phyloP scores from a whole-genome alignment of 1,140 invertebrate species.

The Bemisia tabaci region DNA sequence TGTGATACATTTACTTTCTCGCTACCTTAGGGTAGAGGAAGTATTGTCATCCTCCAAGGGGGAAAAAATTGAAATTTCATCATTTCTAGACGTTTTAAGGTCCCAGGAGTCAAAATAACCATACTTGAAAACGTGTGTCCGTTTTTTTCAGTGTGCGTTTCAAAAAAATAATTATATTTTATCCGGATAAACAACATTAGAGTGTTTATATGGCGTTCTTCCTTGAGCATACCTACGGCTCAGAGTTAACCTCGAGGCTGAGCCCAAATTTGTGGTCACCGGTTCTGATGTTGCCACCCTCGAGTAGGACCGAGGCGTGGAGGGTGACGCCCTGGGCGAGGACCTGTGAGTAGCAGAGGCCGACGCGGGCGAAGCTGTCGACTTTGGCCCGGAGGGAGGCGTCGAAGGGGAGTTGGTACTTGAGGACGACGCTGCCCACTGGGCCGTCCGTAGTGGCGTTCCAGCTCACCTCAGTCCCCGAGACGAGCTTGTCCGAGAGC shows the following conservation, averaged over 20 bases:
- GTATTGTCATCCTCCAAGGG: no score
- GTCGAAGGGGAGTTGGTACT: not conserved
- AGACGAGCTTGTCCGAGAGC: not conserved
- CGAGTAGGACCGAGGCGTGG: not conserved
- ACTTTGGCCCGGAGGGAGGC: not conserved
- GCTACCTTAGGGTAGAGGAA: no score
- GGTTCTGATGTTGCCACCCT: not conserved
- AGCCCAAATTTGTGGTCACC: not conserved
- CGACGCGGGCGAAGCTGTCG: not conserved
- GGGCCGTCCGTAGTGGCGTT: not conserved
- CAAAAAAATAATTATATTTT: no score
- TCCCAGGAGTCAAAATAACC: no score
- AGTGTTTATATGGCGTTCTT: no score
- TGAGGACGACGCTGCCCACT: not conserved
- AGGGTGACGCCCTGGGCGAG: not conserved
- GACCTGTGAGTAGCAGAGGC: not conserved
- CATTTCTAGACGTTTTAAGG: no score
- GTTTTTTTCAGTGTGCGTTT: no score
- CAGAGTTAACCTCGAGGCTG: not conserved
- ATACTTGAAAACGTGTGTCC: no score
- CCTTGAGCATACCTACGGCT: no score
- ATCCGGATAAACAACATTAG: no score
- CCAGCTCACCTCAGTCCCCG: not conserved
- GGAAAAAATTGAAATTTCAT: no score
- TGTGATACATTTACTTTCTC: no score